Base-by-base conservation (phyloP, 2,113 vertebrate genomes). In the Phylloscopus trochiloides region DNA sequence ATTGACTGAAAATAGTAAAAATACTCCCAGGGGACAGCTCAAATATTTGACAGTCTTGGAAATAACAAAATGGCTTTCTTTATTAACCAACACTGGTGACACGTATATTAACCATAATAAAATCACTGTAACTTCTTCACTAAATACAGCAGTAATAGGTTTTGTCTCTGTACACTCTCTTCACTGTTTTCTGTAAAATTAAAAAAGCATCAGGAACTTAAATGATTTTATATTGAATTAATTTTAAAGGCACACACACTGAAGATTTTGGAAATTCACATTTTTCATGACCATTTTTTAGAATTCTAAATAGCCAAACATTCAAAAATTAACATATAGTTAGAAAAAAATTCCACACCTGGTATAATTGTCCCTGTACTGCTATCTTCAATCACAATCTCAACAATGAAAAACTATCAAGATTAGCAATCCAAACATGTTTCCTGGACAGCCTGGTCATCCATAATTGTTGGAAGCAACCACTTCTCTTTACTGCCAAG, bases 401-500 rank as follows among this genome's bases (percentile, higher is more conserved):
- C 62, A 81, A 68, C 50, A 67, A 61, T 0, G 1, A 87, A 65
- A 79, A 80, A 12, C 54, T 76, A 45, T 70, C 50, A 73, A 76
- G 66, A 75, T 85, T 92, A 93, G 79, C 32, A 92, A 72, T 68
- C 16, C 45, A 86, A 94, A 76, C 28, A 36, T 26, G 14, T 82
- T 82, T 90, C 78, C 62, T 73, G 45, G 40, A 61, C 62, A 76
- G 45, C 36, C 18, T 82, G 74, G 14, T 90, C 28, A 78, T 82
- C 70, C 81, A 48, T 75, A 86, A 68, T 61, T 90, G 15, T 61
- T 91, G 77, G 84, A 93, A 96, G 75, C 67, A 95, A 66, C 11
- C 62, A 80, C n/a, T 86, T 86, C 38, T 67, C 65, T 48, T 71
- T 25, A 17, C 54, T 86, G 96, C 95, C 95, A 95, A 94, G 73